Evolutionary conservation across 2,797 vertebrate species (phyloP).

Genomic region (Galaxias olidus): DNA sequence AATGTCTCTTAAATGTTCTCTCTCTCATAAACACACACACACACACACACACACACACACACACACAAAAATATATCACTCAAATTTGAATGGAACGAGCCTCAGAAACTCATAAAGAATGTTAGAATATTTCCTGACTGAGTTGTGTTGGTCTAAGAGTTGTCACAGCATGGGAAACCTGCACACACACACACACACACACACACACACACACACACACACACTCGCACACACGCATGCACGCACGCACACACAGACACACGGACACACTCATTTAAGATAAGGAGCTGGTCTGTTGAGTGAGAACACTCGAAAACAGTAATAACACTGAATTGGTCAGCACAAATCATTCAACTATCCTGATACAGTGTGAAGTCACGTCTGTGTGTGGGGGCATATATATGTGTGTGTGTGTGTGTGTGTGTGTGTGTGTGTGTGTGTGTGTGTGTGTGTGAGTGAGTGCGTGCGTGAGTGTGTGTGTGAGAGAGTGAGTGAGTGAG

Average conservation of each 20-base stretch:
- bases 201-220: conserved; percentile 18
- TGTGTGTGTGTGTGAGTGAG: neutral
- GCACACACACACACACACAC: conserved; percentile 3
- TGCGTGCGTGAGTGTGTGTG: neutral
- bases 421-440: neutral
- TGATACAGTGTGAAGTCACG: conserved; percentile 20
- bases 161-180: conserved; percentile 44
- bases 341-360: conserved; percentile 58
- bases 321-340: conserved; percentile 59
- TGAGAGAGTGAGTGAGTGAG: neutral
- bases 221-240: neutral
- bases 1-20: no score
- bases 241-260: conserved; percentile 31
- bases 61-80: conserved; percentile 44
- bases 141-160: conserved; percentile 56
- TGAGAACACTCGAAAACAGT: conserved; percentile 56
- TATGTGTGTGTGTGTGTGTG: neutral
- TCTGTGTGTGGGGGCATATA: no score
- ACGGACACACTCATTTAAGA: conserved; percentile 44
- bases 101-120: conserved; percentile 52
- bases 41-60: neutral
- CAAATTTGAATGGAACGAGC: conserved; percentile 47
- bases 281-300: conserved; percentile 49
- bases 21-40: neutral
- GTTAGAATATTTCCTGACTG: conserved; percentile 57